Evolutionary conservation across 1,140 invertebrate species (phyloP).

Genomic region (Drosophila grimshawi): DNA sequence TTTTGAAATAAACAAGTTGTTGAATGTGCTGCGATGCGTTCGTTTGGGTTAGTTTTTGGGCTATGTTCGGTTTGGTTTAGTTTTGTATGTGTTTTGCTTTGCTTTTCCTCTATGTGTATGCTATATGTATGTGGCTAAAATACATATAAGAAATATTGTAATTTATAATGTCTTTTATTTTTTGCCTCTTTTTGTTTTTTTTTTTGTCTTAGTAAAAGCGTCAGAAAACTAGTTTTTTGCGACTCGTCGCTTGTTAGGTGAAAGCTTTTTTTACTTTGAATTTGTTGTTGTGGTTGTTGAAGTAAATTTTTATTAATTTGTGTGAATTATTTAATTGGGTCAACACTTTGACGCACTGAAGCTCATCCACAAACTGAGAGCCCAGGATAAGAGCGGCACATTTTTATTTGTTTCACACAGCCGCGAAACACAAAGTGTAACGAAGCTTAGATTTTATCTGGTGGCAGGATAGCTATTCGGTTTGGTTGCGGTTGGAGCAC

Average conservation of each 20-base stretch:
- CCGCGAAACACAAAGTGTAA: slow-evolving; percentile 3
- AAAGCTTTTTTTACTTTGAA: slow-evolving; percentile 72
- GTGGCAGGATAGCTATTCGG: slow-evolving; percentile 23
- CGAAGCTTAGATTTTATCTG: slow-evolving; percentile 40
- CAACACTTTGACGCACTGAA: slow-evolving; percentile 58
- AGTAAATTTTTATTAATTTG: slow-evolving; percentile 18
- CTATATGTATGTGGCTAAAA: neutral
- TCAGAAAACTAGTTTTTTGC: slow-evolving; percentile 68
- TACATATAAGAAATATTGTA: slow-evolving; percentile 59
- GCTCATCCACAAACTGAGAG: slow-evolving; percentile 60
- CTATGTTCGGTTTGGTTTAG: slow-evolving; percentile 31
- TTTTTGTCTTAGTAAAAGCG: slow-evolving; percentile 45
- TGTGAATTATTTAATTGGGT: slow-evolving; percentile 62
- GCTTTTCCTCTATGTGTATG: slow-evolving; percentile 12
- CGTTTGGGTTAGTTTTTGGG: slow-evolving; percentile 43
- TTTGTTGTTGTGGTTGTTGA: slow-evolving; percentile 32
- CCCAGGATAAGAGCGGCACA: slow-evolving; percentile 60
- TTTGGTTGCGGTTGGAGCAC: slow-evolving; percentile 14
- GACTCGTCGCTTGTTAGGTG: slow-evolving; percentile 53
- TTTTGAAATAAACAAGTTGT: slow-evolving; percentile 83
- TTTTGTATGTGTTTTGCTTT: slow-evolving; percentile 24
- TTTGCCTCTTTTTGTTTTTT: slow-evolving; percentile 43
- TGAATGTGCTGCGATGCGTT: slow-evolving; percentile 69
- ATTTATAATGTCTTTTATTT: slow-evolving; percentile 76
- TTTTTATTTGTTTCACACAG: slow-evolving; percentile 56